A percentile compares a stretch with the other conserved stretches of the same genome.
Conservation (phyloP, 2,113 vertebrate genomes). For the Camelus bactrianus region DNA sequence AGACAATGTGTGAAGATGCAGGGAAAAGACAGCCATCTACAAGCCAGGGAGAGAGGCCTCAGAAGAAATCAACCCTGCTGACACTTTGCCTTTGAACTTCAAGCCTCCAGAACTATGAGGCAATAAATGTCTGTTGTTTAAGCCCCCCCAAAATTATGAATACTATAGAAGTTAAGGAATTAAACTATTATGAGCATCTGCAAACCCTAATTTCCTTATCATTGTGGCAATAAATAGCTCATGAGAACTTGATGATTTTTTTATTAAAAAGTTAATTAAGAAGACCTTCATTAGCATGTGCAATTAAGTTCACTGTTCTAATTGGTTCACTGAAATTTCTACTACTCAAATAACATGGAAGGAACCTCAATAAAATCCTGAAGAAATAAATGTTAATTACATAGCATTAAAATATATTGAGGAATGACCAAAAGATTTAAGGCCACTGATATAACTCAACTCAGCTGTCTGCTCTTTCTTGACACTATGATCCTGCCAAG, state of each 20-base stretch:
- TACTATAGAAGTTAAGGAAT: background rate
- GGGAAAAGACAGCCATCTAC: too few species aligned
- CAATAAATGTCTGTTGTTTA: too few species aligned
- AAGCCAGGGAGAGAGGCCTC: too few species aligned
- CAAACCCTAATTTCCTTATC: constrained; percentile 29
- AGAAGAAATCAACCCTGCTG: too few species aligned
- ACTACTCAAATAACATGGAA: constrained; percentile 5
- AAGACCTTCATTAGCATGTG: background rate
- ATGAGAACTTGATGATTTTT: constrained; percentile 7
- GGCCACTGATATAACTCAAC: background rate
- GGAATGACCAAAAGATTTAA: background rate
- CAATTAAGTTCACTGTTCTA: constrained; percentile 47
- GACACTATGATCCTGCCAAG: background rate
- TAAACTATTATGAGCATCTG: background rate
- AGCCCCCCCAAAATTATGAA: background rate
- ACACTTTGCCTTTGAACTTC: too few species aligned
- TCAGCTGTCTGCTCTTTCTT: background rate
- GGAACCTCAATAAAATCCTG: constrained; percentile 7
- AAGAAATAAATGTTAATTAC: background rate
- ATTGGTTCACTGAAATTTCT: constrained; percentile 25
- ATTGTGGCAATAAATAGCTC: background rate
- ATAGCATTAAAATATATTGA: background rate
- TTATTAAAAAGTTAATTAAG: constrained; percentile 63
- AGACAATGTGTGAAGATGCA: too few species aligned
- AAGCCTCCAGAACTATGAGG: too few species aligned